Base-by-base conservation (phyloP, 2,888 invertebrate species). In the Camptogramma bilineatum region DNA sequence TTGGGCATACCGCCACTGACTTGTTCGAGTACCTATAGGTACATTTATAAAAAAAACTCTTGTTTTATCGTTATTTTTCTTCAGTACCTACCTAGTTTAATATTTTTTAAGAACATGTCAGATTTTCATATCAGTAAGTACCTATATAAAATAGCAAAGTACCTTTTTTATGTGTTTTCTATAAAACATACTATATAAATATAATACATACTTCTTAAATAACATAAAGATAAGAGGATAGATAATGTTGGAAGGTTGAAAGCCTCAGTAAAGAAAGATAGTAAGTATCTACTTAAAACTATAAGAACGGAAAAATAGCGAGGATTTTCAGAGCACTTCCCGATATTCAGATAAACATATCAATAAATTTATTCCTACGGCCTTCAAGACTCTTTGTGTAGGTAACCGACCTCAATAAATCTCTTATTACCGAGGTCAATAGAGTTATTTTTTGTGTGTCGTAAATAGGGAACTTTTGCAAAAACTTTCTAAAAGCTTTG, bases 341-440 rank as follows among this genome's bases (percentile, higher is more conserved):
- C 48, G 62, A 64, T 62, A 62, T 55, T 59, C 52, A 53, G 60
- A 66, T 55, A 66, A 66, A 70, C 64, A 66, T 66, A 64, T 64
- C 59, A 62, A 64, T 66, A 64, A 66, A 66, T 68, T 66, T 65
- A 80, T 80, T 77, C 73, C 74, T 70, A 70, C 73, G 74, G 72
- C 72, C 69, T 66, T 68, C 70, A 74, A 75, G 75, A 80, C 79
- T 82, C 78, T 80, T 77, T 79, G 80, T 80, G 81, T 82, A 84
- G 76, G 76, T 79, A 78, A 73, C 77, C 78, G 84, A 85, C 87
- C 87, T 76, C 85, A 76, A 88, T 89, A 88, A 88, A 89, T 88
- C 87, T 85, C 79, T 73, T 75, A 78, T 85, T 80, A 73, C 73
- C 74, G 76, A 80, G 84, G 80, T 84, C 84, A 81, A 78, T 76